These are phyloP conservation scores for Anas platyrhynchos DNA, from an alignment of 2,113 vertebrate species.

Conservation along the genomic window DNA sequence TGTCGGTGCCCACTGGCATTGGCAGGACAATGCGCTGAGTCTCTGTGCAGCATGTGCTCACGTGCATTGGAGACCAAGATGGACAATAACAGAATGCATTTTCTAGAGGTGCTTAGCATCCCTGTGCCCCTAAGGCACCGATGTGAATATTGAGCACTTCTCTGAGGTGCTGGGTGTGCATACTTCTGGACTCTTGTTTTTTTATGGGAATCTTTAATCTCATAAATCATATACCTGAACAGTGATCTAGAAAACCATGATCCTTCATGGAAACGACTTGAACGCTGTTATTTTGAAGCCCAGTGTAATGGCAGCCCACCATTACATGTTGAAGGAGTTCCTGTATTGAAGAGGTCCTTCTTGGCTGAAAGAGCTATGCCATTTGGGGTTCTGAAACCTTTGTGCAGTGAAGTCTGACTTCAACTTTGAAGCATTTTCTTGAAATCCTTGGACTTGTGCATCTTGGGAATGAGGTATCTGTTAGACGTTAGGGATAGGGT, in stretches of 20 bases:
- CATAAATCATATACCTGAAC: neutral
- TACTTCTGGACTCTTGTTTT: neutral
- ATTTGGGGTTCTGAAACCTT: neutral
- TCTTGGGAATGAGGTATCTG: neutral
- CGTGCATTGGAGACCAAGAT: neutral
- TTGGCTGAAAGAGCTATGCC: neutral
- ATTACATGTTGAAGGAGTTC: neutral
- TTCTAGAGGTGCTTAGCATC: neutral
- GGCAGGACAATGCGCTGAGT: neutral
- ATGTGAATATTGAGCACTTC: neutral
- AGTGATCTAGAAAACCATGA: neutral
- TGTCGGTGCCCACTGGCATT: no score
- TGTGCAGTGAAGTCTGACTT: neutral
- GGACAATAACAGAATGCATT: neutral
- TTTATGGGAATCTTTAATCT: neutral
- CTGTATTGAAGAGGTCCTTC: neutral
- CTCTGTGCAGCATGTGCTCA: neutral
- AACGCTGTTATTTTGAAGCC: neutral
- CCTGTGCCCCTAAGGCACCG: neutral
- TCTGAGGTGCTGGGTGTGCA: neutral
- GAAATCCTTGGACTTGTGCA: neutral
- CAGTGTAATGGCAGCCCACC: rapidly evolving
- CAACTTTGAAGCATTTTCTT: neutral
- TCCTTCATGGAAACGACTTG: neutral
- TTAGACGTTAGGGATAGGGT: rapidly evolving